Conservation (phyloP, 2,888 invertebrate species). For the Rhynchonema sp. region DNA sequence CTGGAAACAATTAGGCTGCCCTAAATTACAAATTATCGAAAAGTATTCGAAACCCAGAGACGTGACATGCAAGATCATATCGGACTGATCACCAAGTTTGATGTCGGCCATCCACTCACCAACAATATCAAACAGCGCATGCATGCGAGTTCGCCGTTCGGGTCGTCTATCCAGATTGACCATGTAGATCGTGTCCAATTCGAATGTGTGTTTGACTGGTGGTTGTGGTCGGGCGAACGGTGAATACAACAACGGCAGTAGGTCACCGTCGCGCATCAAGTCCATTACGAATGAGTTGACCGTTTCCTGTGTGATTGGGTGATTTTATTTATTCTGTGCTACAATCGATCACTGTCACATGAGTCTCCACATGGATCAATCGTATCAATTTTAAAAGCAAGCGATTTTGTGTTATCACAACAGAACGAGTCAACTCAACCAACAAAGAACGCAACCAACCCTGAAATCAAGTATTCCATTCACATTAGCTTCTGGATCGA, state of each 20-base stretch:
- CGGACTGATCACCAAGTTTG: no score
- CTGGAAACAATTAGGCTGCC: no score
- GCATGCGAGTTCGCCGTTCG: constrained; percentile 60
- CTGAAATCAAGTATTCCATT: constrained; percentile 45
- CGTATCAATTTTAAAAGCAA: no score
- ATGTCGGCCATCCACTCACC: no score
- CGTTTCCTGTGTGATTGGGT: no score
- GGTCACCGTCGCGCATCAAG: constrained; percentile 14
- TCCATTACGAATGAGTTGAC: constrained; percentile 10
- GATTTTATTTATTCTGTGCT: no score
- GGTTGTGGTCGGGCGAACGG: constrained; percentile 14
- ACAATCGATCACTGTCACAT: no score
- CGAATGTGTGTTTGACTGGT: constrained; percentile 11
- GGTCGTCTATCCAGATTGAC: constrained; percentile 69
- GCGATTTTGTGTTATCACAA: no score
- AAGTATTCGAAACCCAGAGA: no score
- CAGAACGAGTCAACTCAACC: neutral
- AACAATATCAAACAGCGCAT: constrained; percentile 43
- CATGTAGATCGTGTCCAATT: constrained; percentile 49
- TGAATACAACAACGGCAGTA: constrained; percentile 15
- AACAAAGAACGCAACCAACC: constrained; percentile 24
- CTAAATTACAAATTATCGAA: no score
- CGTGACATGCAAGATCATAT: no score
- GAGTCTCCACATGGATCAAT: no score
- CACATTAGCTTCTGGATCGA: constrained; percentile 54